These are phyloP conservation scores for Callinectes sapidus DNA, from an alignment of 2,888 invertebrate genomes.

Conservation along the genomic window DNA sequence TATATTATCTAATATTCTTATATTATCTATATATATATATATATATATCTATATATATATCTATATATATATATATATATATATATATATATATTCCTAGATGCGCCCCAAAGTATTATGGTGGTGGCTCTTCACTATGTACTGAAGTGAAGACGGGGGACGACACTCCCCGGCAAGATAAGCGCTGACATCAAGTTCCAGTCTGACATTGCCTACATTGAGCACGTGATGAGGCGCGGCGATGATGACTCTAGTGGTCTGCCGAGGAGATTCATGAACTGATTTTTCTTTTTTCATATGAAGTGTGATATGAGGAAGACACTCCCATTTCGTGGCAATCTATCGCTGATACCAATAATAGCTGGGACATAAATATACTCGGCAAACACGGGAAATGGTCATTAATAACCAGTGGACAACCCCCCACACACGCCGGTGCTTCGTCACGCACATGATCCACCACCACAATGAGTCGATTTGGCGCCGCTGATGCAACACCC, in stretches of 20 bases:
- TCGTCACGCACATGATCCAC: conserved; percentile 15
- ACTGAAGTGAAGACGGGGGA: neutral
- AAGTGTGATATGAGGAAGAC: neutral
- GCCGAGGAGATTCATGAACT: neutral
- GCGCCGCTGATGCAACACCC: neutral
- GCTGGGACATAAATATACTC: neutral
- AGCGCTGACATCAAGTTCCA: neutral
- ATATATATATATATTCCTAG: neutral
- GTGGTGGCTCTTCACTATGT: neutral
- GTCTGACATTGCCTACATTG: neutral
- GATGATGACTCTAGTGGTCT: neutral
- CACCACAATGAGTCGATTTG: neutral
- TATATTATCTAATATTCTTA: too few species aligned
- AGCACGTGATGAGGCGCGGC: neutral
- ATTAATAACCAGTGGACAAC: neutral
- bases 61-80: too few species aligned
- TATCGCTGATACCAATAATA: neutral
- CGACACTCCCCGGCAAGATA: neutral
- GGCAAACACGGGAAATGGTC: neutral
- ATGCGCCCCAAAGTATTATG: neutral
- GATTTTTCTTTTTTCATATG: neutral
- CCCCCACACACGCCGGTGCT: neutral
- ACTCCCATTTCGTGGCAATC: neutral
- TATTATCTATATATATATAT: too few species aligned
- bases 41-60: too few species aligned